These are phyloP conservation scores for Rhopilema esculentum DNA, from an alignment of 30 jellyfish, hydroid and myxozoan genomes.

Conservation along the genomic window DNA sequence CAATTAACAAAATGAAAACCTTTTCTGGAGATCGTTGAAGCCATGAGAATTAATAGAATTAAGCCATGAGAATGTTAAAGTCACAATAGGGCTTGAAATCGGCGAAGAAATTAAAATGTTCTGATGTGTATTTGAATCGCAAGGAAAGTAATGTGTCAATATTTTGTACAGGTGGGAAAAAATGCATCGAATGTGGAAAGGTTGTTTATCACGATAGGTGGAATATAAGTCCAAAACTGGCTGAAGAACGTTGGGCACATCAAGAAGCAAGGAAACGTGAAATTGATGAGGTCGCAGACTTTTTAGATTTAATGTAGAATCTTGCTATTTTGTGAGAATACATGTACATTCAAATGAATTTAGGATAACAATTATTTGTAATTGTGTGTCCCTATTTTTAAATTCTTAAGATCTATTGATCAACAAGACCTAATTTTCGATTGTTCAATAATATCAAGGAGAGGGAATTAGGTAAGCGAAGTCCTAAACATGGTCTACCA, in stretches of 20 bases:
- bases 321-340: background rate
- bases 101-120: too few relatives aligned
- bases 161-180: conserved; percentile 69
- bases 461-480: too few relatives aligned
- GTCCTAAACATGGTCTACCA: too few relatives aligned
- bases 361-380: background rate
- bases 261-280: conserved; percentile 93
- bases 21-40: too few relatives aligned
- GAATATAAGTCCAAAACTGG: conserved; percentile 86
- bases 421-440: too few relatives aligned
- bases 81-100: too few relatives aligned
- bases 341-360: background rate
- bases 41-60: too few relatives aligned
- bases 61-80: too few relatives aligned
- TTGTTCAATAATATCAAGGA: too few relatives aligned
- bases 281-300: conserved; percentile 85
- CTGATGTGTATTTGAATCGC: too few relatives aligned
- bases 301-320: conserved; percentile 74
- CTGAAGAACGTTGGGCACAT: conserved; percentile 94
- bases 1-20: too few relatives aligned
- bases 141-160: too few relatives aligned
- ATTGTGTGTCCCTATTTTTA: background rate
- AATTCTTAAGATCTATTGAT: background rate
- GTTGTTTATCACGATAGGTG: conserved; percentile 81
- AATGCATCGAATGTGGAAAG: conserved; percentile 75